Percentiles rank a stretch among this genome's conserved stretches.
These are phyloP conservation scores for Pogonocherus hispidulus DNA, from an alignment of 2,888 invertebrate species.

Conservation along the genomic window DNA sequence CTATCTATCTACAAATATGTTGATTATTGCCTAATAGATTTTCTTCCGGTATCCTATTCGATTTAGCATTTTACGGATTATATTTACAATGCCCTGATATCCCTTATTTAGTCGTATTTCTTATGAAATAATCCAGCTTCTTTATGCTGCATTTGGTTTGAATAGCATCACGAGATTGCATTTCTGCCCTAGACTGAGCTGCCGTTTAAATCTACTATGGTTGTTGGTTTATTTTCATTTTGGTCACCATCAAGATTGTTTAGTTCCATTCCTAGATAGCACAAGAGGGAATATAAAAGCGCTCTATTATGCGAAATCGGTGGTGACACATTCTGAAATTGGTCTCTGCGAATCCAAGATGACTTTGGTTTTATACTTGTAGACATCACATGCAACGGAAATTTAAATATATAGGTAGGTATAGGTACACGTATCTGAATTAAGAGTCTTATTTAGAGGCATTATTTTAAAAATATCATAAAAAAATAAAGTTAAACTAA, in stretches of 20 bases:
- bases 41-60: too few species aligned
- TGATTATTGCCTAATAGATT: too few species aligned
- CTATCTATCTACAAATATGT: too few species aligned
- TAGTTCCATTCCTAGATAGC: background rate
- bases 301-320: background rate
- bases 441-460: too few species aligned
- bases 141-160: constrained; percentile 8
- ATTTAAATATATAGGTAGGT: too few species aligned
- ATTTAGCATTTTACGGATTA: background rate
- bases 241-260: background rate
- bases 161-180: background rate
- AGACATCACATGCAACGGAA: too few species aligned
- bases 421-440: too few species aligned
- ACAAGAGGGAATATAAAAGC: background rate
- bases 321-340: background rate
- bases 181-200: background rate
- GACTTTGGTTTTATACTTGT: too few species aligned
- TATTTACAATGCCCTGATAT: background rate
- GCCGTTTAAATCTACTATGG: background rate
- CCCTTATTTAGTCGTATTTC: constrained; percentile 8
- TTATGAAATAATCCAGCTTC: constrained; percentile 31
- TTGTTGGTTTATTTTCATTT: background rate
- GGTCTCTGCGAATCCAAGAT: background rate
- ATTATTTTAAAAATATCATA: too few species aligned
- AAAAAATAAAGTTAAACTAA: too few species aligned